Evolutionary conservation across 2,113 vertebrate genomes (phyloP), one percentile per base, ranked within the genome.

Genomic region (Notothenia rossii): DNA sequence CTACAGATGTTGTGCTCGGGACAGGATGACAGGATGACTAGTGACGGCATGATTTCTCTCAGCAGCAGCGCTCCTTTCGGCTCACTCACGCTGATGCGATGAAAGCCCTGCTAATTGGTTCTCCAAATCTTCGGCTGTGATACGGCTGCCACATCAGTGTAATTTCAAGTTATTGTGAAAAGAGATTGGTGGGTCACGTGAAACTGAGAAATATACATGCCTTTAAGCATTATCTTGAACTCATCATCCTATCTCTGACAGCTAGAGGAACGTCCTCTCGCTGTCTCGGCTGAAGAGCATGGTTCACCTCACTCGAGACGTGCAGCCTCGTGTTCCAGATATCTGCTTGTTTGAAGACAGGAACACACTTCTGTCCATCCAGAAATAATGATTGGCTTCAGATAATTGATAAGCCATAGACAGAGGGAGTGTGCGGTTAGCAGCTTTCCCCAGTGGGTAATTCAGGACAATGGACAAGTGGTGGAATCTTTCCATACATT

Each of bases 41-140:
- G 87, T 91, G 93, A 94, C 88, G 86, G 87, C 86, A 77, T 91
- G 84, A 93, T 94, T 93, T 88, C 83, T 85, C 89, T 80, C 77
- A 62, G 83, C 87, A 69, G 85, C 79, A 56, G 87, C 1, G 82
- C 86, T 84, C 58, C 80, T 61, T 73, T 86, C 8, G 51, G 79
- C 83, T 89, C 82, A 70, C 76, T 89, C 72, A 29, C 60, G 53
- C 81, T 77, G 72, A 88, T 49, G 53, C 7, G 50, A 90, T 88
- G 87, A 92, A 90, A 86, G 83, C 81, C 78, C 79, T 36, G 74
- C 76, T 93, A 93, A 94, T 91, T 92, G 87, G 75, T 62, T 77
- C 75, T 77, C 68, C 36, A 33, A 79, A 76, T 84, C 63, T 72
- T 72, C 55, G n/a, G 46, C 83, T 40, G 64, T 75, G 75, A 84